Percentiles rank a stretch among this genome's conserved stretches.
Evolutionary conservation across 1,140 invertebrate species (phyloP).

Genomic region (Nixonia krombeini): DNA sequence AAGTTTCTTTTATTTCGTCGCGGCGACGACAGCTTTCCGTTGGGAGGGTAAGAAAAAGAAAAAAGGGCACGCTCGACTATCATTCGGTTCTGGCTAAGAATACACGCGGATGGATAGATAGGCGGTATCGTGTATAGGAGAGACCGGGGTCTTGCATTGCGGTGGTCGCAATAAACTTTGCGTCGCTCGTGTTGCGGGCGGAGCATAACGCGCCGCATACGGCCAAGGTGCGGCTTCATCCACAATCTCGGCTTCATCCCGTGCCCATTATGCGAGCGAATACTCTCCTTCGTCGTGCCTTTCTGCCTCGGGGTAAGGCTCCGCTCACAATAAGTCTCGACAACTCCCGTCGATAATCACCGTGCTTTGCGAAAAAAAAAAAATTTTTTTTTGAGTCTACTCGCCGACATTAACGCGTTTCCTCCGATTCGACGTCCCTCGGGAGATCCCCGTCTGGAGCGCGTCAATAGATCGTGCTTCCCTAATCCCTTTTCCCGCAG

Average conservation of each 20-base stretch:
- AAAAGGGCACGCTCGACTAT: slow-evolving; percentile 21
- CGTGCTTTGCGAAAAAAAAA: slow-evolving; percentile 41
- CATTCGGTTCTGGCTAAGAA: slow-evolving; percentile 29
- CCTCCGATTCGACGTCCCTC: not conserved
- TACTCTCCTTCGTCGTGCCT: slow-evolving; percentile 48
- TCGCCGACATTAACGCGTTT: slow-evolving; percentile 27
- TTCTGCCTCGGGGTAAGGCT: slow-evolving; percentile 51
- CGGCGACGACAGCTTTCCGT: slow-evolving; percentile 12
- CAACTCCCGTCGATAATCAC: slow-evolving; percentile 50
- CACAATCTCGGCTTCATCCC: slow-evolving; percentile 64
- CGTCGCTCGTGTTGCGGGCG: slow-evolving; percentile 61
- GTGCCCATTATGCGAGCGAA: slow-evolving; percentile 57
- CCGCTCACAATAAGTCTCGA: slow-evolving; percentile 49
- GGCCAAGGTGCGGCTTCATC: slow-evolving; percentile 65
- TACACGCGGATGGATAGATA: slow-evolving; percentile 38
- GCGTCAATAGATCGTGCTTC: slow-evolving; percentile 1
- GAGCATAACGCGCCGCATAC: slow-evolving; percentile 54
- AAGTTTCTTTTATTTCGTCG: slow-evolving; percentile 17
- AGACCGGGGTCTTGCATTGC: slow-evolving; percentile 45
- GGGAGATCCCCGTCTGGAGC: slow-evolving; percentile 1
- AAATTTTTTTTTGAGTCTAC: slow-evolving; percentile 20
- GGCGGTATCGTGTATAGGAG: slow-evolving; percentile 42
- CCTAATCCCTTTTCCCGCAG: not conserved
- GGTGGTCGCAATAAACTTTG: slow-evolving; percentile 64
- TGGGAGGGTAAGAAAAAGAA: not conserved